Percentiles rank a stretch among this genome's conserved stretches.
Evolutionary conservation across 2,888 invertebrate genomes (phyloP).

Genomic region (Amorpha juglandis): DNA sequence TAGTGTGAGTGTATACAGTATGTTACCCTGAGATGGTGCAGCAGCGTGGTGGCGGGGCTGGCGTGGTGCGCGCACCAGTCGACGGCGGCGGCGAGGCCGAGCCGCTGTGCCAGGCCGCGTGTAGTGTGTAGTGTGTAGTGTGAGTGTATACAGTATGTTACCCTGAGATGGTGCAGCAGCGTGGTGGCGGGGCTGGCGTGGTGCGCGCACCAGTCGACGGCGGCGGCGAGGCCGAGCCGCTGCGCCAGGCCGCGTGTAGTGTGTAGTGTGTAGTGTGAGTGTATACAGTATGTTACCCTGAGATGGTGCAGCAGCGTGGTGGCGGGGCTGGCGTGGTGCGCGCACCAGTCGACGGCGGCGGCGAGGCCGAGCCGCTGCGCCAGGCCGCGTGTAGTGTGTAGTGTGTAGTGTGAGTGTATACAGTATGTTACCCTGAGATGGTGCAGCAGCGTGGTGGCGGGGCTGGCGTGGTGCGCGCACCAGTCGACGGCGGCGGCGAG

Average conservation of each 20-base stretch:
- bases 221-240: slow-evolving; percentile 76
- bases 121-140: background rate
- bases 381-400: background rate
- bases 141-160: too few relatives aligned
- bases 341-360: slow-evolving; percentile 76
- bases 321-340: slow-evolving; percentile 76
- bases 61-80: slow-evolving; percentile 74
- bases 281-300: too few relatives aligned
- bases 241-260: too few relatives aligned
- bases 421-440: slow-evolving; percentile 84
- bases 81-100: slow-evolving; percentile 77
- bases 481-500: slow-evolving; percentile 77
- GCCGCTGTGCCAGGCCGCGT: too few relatives aligned
- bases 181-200: slow-evolving; percentile 80
- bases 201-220: slow-evolving; percentile 76
- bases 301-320: slow-evolving; percentile 82
- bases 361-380: slow-evolving; percentile 76
- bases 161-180: slow-evolving; percentile 83
- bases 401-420: too few relatives aligned
- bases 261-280: too few relatives aligned
- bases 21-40: slow-evolving; percentile 84
- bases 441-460: slow-evolving; percentile 82
- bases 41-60: slow-evolving; percentile 82
- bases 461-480: slow-evolving; percentile 74
- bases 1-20: too few relatives aligned